Percentiles rank a stretch among this genome's conserved stretches.
These are phyloP conservation scores for Ataeniobius toweri DNA, from an alignment of 2,797 vertebrate genomes.

Conservation along the genomic window DNA sequence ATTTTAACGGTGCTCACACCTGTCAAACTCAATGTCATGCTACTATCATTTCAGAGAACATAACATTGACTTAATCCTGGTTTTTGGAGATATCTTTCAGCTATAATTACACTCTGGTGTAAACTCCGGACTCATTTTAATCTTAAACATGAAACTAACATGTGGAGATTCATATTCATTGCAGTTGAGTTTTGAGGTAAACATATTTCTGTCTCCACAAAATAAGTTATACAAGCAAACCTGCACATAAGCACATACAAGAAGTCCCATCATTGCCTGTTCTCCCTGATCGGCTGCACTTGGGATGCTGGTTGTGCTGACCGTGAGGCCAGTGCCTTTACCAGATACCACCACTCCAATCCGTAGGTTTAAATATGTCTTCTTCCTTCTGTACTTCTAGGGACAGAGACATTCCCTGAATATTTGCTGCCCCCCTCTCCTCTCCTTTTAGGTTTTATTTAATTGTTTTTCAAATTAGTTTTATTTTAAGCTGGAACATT, in stretches of 20 bases:
- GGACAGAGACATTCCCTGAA: slow-evolving; percentile 61
- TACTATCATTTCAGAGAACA: not conserved
- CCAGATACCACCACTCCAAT: slow-evolving; percentile 79
- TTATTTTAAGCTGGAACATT: slow-evolving; percentile 84
- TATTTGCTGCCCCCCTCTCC: slow-evolving; percentile 54
- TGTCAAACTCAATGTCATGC: slow-evolving; percentile 10
- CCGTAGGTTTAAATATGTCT: not conserved
- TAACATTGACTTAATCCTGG: not conserved
- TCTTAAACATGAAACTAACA: slow-evolving; percentile 9
- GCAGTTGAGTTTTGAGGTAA: not conserved
- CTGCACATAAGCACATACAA: slow-evolving; percentile 24
- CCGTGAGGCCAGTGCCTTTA: slow-evolving; percentile 84
- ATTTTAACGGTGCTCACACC: slow-evolving; percentile 15
- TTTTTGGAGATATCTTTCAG: not conserved
- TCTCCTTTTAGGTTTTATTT: slow-evolving; percentile 29
- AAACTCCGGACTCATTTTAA: not conserved
- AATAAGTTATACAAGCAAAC: slow-evolving; percentile 5
- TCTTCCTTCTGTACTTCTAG: slow-evolving; percentile 31
- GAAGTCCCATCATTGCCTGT: slow-evolving; percentile 25
- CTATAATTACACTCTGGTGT: not conserved
- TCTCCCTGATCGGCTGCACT: slow-evolving; percentile 38
- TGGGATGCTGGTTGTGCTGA: slow-evolving; percentile 68
- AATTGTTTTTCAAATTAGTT: slow-evolving; percentile 41
- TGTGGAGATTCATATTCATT: slow-evolving; percentile 11
- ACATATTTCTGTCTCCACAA: slow-evolving; percentile 16